Base-by-base conservation (phyloP, 2,113 vertebrate species). In the Cottus gobio region DNA sequence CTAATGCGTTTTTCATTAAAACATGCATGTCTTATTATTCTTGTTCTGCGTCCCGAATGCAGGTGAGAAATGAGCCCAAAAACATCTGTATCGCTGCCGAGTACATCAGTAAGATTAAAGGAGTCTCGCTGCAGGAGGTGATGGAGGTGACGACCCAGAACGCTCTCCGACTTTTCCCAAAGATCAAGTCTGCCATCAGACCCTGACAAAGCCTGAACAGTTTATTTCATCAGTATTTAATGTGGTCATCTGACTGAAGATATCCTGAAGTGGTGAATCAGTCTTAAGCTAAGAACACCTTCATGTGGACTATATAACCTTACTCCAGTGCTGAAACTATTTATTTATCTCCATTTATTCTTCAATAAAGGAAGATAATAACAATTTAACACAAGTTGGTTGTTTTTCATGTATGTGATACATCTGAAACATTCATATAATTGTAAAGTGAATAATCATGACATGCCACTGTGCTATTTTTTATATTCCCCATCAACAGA, bases 31-130 rank as follows among this genome's bases (percentile, higher is more conserved):
- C 1, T 5, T 20, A 5, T 80, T 18, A 3, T 42, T 69, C 24
- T 42, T 77, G 4, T 65, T 60, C 7, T 84, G 22, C 20, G 7
- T 71, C 31, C 84, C 76, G 73, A 58, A 71, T 86, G 7, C 91
- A 99, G 98, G 95, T 97, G 76, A 96, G 98, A 92, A 99, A 99
- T 77, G 98, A 98, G 88, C 98, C 98, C 8, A 93, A 86, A 87
- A 99, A 99, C 86, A 93, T 98, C 82, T 76, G 91, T 7, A 18
- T 97, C 54, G 94, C 96, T 81, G 98, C 97, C 0, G 96, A 99
- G 84, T 99, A 96, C 78, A 93, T 99, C 89, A 96, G 97, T 70
- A 94, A 93, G 81, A 90, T 96, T 50, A 99, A 99, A 95, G 97
- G 96, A 18, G 88, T 99, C 85, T 91, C 96, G 1, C 75, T 98